phyloP scores from a whole-genome alignment of 2,888 invertebrate genomes.

The Chrysomela aeneicollis region DNA sequence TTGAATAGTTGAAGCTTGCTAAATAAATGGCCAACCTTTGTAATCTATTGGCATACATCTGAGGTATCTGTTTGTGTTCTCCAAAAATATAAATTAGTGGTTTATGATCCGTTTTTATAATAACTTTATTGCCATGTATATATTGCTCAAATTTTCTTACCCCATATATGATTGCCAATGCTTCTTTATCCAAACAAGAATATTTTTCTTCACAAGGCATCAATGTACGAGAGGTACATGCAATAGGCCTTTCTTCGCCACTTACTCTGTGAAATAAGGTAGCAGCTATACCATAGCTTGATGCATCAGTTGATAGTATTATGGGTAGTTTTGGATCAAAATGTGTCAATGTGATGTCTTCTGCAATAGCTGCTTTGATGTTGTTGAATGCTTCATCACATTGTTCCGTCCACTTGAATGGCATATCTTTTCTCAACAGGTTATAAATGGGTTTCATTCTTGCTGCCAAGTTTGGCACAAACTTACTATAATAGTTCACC shows the following conservation, averaged over 20 bases:
- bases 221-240: slow-evolving; percentile 23
- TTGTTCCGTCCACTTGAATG: slow-evolving; percentile 32
- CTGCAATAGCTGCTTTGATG: slow-evolving; percentile 31
- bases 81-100: too few relatives aligned
- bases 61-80: too few relatives aligned
- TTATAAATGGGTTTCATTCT: slow-evolving; percentile 31
- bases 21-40: slow-evolving; percentile 30
- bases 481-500: slow-evolving; percentile 33
- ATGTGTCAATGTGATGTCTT: slow-evolving; percentile 31
- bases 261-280: slow-evolving; percentile 19
- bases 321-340: slow-evolving; percentile 36
- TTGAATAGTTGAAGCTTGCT: background rate
- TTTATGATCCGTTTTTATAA: too few relatives aligned
- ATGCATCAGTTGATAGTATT: slow-evolving; percentile 31
- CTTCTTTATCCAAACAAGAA: slow-evolving; percentile 25
- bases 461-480: slow-evolving; percentile 27
- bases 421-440: slow-evolving; percentile 30
- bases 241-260: slow-evolving; percentile 28
- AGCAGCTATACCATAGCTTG: too few relatives aligned
- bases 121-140: too few relatives aligned
- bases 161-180: slow-evolving; percentile 23
- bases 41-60: too few relatives aligned
- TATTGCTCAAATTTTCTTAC: slow-evolving; percentile 26
- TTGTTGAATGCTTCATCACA: slow-evolving; percentile 33
- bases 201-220: slow-evolving; percentile 12